phyloP scores from a whole-genome alignment of 2,113 vertebrate species.

The Daubentonia madagascariensis region DNA sequence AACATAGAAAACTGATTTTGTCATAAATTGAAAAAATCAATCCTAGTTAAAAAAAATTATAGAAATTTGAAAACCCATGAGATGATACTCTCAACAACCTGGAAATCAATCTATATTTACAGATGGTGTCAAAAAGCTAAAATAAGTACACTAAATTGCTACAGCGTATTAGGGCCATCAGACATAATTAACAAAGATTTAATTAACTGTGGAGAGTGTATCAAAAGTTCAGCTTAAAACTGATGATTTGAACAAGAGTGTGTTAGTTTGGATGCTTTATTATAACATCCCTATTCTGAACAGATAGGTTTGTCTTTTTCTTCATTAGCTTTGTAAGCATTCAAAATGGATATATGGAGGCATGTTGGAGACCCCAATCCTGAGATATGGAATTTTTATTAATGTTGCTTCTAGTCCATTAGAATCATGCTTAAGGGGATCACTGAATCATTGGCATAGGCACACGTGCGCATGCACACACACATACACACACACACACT shows the following conservation, averaged over 20 bases:
- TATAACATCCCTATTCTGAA: constrained; percentile 9
- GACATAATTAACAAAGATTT: constrained; percentile 26
- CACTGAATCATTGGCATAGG: not conserved
- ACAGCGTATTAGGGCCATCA: not conserved
- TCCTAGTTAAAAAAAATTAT: not conserved
- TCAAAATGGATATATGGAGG: not conserved
- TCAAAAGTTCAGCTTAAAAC: not conserved
- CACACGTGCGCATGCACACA: too few relatives aligned
- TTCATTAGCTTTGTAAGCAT: not conserved
- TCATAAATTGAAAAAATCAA: not conserved
- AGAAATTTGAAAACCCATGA: not conserved
- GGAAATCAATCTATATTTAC: not conserved
- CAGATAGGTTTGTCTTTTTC: not conserved
- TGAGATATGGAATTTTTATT: not conserved
- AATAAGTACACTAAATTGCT: not conserved
- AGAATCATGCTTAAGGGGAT: not conserved
- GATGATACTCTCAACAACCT: not conserved
- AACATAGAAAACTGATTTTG: not conserved
- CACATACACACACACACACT: too few relatives aligned
- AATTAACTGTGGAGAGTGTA: not conserved
- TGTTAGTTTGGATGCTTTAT: not conserved
- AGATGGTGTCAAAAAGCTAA: not conserved
- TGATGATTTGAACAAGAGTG: not conserved
- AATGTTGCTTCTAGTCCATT: not conserved
- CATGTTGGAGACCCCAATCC: not conserved